Percentiles rank a stretch among this genome's conserved stretches.
phyloP scores from a whole-genome alignment of 2,113 vertebrate genomes.

The Thalassoma bifasciatum region DNA sequence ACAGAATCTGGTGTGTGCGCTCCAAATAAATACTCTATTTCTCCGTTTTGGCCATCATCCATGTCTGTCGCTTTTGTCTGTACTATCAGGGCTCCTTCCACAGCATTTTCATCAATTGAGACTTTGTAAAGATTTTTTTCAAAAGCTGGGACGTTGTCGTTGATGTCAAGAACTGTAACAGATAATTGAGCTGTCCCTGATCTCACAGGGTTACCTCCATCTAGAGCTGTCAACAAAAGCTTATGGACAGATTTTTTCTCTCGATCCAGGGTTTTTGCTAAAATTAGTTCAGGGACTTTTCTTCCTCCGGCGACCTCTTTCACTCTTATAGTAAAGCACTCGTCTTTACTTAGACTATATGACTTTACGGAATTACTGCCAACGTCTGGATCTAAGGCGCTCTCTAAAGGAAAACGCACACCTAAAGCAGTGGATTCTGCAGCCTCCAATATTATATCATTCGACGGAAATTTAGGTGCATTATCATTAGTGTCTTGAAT shows the following conservation, averaged over 20 bases:
- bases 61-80: conserved; percentile 63
- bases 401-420: conserved; percentile 84
- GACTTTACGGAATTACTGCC: conserved; percentile 85
- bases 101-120: conserved; percentile 78
- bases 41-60: conserved; percentile 87
- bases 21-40: conserved; percentile 83
- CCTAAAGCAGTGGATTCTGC: conserved; percentile 81
- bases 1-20: conserved; percentile 79
- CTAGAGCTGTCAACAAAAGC: conserved; percentile 81
- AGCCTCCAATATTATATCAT: conserved; percentile 79
- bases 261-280: conserved; percentile 77
- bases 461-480: conserved; percentile 82
- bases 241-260: conserved; percentile 77
- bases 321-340: conserved; percentile 75
- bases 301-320: conserved; percentile 42
- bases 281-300: conserved; percentile 74
- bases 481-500: conserved; percentile 88
- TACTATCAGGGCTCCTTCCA: conserved; percentile 29
- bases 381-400: conserved; percentile 85
- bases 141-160: conserved; percentile 85
- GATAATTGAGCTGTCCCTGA: conserved; percentile 67
- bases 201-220: conserved; percentile 74
- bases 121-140: conserved; percentile 51
- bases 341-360: conserved; percentile 82
- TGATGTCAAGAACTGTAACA: conserved; percentile 79